Conservation (phyloP, 2,797 vertebrate genomes). For the Hylomyscus alleni region DNA sequence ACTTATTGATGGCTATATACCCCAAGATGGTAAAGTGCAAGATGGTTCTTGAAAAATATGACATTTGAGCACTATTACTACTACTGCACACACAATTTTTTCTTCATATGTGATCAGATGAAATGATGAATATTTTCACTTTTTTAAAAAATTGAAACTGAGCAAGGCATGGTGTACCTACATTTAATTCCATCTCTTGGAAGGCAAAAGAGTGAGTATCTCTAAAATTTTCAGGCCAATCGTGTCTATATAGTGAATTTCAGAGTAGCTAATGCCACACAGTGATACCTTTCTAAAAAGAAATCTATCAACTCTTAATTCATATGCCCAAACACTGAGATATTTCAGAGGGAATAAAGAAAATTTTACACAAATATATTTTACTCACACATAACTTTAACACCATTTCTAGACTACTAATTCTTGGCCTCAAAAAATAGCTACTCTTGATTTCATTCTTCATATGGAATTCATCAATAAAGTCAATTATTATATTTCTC, state of each 20-base stretch:
- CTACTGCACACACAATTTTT: neutral
- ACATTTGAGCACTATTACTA: neutral
- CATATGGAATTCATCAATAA: neutral
- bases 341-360: neutral
- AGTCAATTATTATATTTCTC: neutral
- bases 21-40: neutral
- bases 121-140: neutral
- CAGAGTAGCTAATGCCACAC: neutral
- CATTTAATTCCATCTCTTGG: neutral
- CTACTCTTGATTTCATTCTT: neutral
- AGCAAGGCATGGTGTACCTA: neutral
- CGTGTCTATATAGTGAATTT: neutral
- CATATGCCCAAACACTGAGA: neutral
- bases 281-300: neutral
- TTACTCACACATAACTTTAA: neutral
- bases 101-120: neutral
- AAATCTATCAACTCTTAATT: neutral
- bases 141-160: neutral
- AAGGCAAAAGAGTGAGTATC: neutral
- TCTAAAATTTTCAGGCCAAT: too few species aligned
- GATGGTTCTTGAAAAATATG: neutral
- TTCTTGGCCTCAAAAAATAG: neutral
- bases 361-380: neutral
- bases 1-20: neutral
- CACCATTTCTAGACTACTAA: neutral